Evolutionary conservation across 1,140 invertebrate species (phyloP).

Genomic region (Potamilus streckersoni): DNA sequence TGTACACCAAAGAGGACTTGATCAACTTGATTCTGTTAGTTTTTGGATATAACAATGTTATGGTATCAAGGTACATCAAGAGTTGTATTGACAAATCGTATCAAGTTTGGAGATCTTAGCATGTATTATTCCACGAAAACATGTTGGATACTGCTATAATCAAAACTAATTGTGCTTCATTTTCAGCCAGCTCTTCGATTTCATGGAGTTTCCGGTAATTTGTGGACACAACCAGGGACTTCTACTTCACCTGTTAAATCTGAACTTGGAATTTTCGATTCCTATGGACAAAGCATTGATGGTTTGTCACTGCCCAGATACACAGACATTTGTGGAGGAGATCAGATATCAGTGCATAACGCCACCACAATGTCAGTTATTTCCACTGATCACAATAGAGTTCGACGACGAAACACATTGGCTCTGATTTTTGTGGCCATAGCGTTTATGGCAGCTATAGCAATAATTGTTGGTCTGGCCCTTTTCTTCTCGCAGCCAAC

Average conservation of each 20-base stretch:
- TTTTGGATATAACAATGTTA: too few relatives aligned
- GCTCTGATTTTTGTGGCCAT: conserved; percentile 22
- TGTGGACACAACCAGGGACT: conserved; percentile 18
- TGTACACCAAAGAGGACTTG: too few relatives aligned
- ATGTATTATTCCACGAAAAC: too few relatives aligned
- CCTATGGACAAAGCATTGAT: not conserved
- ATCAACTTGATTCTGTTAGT: too few relatives aligned
- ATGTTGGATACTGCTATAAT: too few relatives aligned
- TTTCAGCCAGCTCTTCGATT: conserved; percentile 28
- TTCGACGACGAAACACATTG: conserved; percentile 23
- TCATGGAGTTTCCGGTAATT: conserved; percentile 16
- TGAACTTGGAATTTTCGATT: conserved; percentile 11
- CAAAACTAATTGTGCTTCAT: not conserved
- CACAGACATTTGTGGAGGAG: conserved; percentile 7
- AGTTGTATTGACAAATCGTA: too few relatives aligned
- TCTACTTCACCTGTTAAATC: conserved; percentile 5
- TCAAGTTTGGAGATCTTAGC: too few relatives aligned
- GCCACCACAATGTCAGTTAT: not conserved
- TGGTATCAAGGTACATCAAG: too few relatives aligned
- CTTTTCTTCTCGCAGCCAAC: conserved; percentile 21
- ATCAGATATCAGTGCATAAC: conserved; percentile 8
- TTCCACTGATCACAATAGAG: conserved; percentile 3
- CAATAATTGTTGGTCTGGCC: conserved; percentile 12
- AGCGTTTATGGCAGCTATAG: conserved; percentile 20
- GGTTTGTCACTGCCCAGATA: not conserved